Evolutionary conservation across 2,888 invertebrate genomes (phyloP).

Genomic region (Limnephilus rhombicus): DNA sequence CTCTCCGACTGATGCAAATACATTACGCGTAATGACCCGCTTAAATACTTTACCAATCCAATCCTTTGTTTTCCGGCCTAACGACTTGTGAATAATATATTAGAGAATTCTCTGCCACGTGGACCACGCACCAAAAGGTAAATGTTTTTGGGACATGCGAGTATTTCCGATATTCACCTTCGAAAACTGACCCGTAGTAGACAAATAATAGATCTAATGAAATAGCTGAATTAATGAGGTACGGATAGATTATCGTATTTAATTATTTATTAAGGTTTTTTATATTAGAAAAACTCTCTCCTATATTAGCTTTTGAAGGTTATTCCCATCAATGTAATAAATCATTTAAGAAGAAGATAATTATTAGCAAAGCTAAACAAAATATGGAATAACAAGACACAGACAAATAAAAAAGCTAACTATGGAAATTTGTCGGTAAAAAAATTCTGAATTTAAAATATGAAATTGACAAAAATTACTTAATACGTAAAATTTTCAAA

Average conservation of each 20-base stretch:
- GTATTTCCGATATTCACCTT: conserved; percentile 1
- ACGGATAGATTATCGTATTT: background rate
- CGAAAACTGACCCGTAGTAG: background rate
- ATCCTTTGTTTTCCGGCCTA: conserved; percentile 3
- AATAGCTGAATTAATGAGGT: background rate
- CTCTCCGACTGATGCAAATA: conserved; percentile 20
- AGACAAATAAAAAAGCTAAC: no score
- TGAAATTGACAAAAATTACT: no score
- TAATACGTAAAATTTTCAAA: no score
- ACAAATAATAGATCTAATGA: background rate
- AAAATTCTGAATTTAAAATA: no score
- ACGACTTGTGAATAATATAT: background rate
- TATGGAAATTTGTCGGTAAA: no score
- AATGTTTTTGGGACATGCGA: background rate
- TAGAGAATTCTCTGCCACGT: background rate
- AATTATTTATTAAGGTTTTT: no score
- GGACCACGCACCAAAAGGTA: background rate
- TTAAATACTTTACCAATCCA: conserved; percentile 32
- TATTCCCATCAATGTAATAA: no score
- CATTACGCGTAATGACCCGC: conserved; percentile 11
- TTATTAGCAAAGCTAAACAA: no score
- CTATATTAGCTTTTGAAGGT: no score
- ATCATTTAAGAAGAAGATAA: no score
- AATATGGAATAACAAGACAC: no score
- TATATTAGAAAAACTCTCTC: no score